phyloP scores from a whole-genome alignment of 2,797 vertebrate species.

The Coccyzus lansbergi region DNA sequence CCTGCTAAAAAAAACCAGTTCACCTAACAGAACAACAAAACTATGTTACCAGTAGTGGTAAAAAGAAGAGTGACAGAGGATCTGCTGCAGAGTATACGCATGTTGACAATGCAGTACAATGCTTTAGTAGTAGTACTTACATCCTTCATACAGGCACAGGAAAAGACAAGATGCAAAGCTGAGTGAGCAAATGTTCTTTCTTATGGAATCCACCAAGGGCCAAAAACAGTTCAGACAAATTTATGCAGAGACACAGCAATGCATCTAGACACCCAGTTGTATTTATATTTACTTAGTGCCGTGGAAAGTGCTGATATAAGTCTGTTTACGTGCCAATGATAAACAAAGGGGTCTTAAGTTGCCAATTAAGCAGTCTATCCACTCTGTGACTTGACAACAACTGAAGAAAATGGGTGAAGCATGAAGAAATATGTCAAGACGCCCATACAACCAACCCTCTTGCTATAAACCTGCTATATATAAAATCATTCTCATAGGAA shows the following conservation, averaged over 20 bases:
- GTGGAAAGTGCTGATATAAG: accelerated
- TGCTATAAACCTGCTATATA: accelerated
- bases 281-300: neutral
- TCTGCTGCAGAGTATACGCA: neutral
- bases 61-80: neutral
- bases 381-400: neutral
- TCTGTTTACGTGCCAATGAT: neutral
- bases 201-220: neutral
- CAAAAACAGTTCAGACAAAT: neutral
- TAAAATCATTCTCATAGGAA: neutral
- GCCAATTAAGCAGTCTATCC: neutral
- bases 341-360: neutral
- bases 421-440: neutral
- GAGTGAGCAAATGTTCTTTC: neutral
- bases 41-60: neutral
- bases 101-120: accelerated
- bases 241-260: neutral
- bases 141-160: accelerated
- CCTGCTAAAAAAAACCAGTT: neutral
- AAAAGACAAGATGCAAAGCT: neutral
- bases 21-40: neutral
- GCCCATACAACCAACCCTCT: neutral
- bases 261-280: neutral
- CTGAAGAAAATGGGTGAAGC: neutral
- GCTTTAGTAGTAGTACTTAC: neutral